Percentiles rank a stretch among this genome's conserved stretches.
phyloP scores from a whole-genome alignment of 2,888 invertebrate genomes.

The Smittia aterrima region DNA sequence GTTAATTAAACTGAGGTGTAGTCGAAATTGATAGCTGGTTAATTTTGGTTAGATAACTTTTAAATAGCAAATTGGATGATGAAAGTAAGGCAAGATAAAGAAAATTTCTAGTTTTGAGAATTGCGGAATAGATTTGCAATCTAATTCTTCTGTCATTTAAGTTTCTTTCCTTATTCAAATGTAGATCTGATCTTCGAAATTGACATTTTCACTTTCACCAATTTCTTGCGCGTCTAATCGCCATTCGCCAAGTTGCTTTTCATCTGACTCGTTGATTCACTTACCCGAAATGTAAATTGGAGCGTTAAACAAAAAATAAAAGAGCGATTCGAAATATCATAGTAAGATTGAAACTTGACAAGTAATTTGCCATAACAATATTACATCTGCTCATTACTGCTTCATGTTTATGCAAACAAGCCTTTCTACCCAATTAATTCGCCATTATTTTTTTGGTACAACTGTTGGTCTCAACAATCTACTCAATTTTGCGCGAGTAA shows the following conservation, averaged over 20 bases:
- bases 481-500: neutral
- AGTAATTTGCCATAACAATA: slow-evolving; percentile 6
- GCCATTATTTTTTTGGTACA: neutral
- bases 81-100: too few species aligned
- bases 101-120: too few species aligned
- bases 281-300: slow-evolving; percentile 35
- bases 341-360: neutral
- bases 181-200: neutral
- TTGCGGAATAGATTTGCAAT: too few species aligned
- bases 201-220: slow-evolving; percentile 1
- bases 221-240: neutral
- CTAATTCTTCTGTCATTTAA: too few species aligned
- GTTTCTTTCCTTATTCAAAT: too few species aligned
- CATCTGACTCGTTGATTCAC: neutral
- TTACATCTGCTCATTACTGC: slow-evolving; percentile 1
- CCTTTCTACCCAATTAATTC: neutral
- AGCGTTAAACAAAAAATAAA: slow-evolving; percentile 14
- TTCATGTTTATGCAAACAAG: slow-evolving; percentile 11
- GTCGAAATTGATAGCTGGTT: neutral
- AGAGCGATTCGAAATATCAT: neutral
- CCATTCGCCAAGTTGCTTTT: neutral
- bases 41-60: too few species aligned
- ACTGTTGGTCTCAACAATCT: neutral
- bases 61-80: too few species aligned
- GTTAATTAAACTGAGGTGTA: neutral